A percentile compares a stretch with the other conserved stretches of the same genome.
These are phyloP conservation scores for Antennarius striatus DNA, from an alignment of 2,113 vertebrate genomes.

Conservation along the genomic window DNA sequence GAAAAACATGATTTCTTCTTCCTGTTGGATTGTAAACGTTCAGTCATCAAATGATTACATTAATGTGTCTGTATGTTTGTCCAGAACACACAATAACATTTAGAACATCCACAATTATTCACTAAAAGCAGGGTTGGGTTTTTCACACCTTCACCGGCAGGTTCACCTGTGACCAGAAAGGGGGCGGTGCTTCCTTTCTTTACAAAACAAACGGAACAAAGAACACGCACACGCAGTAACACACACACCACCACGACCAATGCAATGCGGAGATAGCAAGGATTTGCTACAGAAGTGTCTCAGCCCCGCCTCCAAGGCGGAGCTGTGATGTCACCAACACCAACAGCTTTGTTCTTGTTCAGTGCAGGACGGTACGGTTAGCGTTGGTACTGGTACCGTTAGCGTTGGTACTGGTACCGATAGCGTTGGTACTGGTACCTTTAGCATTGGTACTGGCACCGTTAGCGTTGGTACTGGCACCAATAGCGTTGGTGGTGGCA, in stretches of 20 bases:
- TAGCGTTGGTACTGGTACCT: no score
- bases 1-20: conserved; percentile 67
- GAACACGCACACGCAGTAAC: conserved; percentile 75
- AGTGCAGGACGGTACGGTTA: conserved; percentile 47
- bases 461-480: no score
- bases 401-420: no score
- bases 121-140: conserved; percentile 70
- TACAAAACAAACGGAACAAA: conserved; percentile 59
- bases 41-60: conserved; percentile 74
- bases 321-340: conserved; percentile 85
- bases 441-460: conserved; percentile 20
- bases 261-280: conserved; percentile 76
- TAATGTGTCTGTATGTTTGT: conserved; percentile 68
- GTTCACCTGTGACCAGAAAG: conserved; percentile 71
- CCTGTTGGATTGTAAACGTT: conserved; percentile 83
- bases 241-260: conserved; percentile 83
- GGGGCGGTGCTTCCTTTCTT: conserved; percentile 30
- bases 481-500: no score
- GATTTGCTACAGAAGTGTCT: conserved; percentile 74
- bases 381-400: conserved; percentile 11
- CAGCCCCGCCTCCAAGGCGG: conserved; percentile 75
- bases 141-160: conserved; percentile 66
- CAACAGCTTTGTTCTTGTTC: conserved; percentile 83
- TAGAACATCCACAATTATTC: conserved; percentile 77
- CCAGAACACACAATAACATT: conserved; percentile 67